Conservation (phyloP, 2,888 invertebrate species). For the Xylota segnis region DNA sequence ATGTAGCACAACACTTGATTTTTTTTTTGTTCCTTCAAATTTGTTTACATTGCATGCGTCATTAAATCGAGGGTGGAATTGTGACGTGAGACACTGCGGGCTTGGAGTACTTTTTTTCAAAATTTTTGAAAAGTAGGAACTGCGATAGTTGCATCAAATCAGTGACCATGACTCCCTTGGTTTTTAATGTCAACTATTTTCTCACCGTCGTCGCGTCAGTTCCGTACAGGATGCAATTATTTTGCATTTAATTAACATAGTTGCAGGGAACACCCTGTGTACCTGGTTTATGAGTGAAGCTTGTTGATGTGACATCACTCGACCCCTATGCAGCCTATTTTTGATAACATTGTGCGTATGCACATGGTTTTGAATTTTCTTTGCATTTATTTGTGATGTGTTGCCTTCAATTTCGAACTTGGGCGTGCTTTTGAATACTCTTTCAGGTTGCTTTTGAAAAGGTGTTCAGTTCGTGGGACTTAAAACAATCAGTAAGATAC, state of each 20-base stretch:
- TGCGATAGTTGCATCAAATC: slow-evolving; percentile 37
- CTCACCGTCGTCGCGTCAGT: slow-evolving; percentile 20
- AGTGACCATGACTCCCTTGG: slow-evolving; percentile 43
- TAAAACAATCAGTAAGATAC: no score
- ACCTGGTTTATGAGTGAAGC: not conserved
- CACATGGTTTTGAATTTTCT: not conserved
- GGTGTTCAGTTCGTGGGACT: no score
- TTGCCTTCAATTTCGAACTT: no score
- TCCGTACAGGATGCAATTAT: slow-evolving; percentile 36
- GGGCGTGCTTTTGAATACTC: no score
- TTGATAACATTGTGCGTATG: no score
- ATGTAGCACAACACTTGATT: not conserved
- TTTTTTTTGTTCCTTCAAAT: slow-evolving; percentile 21
- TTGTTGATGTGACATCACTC: not conserved
- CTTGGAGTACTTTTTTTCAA: not conserved
- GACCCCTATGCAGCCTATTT: slow-evolving; percentile 7
- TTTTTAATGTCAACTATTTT: not conserved
- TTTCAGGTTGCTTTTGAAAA: no score
- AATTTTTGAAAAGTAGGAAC: slow-evolving; percentile 2
- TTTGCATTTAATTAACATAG: slow-evolving; percentile 43
- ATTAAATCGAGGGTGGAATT: slow-evolving; percentile 61
- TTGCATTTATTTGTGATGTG: no score
- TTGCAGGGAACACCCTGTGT: not conserved
- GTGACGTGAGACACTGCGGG: slow-evolving; percentile 32
- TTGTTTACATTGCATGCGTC: slow-evolving; percentile 64